Evolutionary conservation across 30 jellyfish, hydroid and myxozoan genomes (phyloP), one percentile per base, ranked within the genome.

Genomic region (Chironex yamaguchii): DNA sequence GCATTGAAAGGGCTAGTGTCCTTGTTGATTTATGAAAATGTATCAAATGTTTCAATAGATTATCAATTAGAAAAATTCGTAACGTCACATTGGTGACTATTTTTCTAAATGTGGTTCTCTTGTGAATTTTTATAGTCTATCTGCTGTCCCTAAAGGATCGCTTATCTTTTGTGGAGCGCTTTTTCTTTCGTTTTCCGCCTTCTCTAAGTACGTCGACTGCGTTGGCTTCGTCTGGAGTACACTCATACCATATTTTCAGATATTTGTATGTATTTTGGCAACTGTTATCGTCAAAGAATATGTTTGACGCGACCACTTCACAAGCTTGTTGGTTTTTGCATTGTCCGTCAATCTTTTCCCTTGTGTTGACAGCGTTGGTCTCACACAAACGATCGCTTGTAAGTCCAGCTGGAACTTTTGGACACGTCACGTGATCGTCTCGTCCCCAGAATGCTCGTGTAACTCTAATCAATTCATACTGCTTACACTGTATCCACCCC

Each of bases 291-390:
- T 96, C 98, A 64, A 96, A 96, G 93, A 96, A 96, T 58, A 96
- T 91, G 62, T 96, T 96, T 17, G 99, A 90, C 13, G 99, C 99
- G 72, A 96, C 99, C 9, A 96, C 99, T 79, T 96, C 99, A 69
- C 99, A 96, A 24, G 99, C 99, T 87, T 88, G 96, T 52, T 91
- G 96, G 71, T 88, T 89, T 84, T 92, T 91, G 90, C 99, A 96
- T 72, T 96, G 99, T 17, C 98, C 99, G 62, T 87, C 80, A 34
- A 96, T 96, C 81, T 96, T 96, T 53, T 50, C 87, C 51, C 21
- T 29, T 3, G 98, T 81, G 89, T 96, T 92, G 42, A 76, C 98
- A 27, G 85, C 68, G 84, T 96, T 96, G 32, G 98, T 89, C 62
- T 96, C 99, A 84, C 99, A 96, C 24, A 82, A 82, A 32, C 98